A percentile compares a stretch with the other conserved stretches of the same genome.
phyloP scores from a whole-genome alignment of 2,113 vertebrate genomes.

The Myanophis thanlyinensis region DNA sequence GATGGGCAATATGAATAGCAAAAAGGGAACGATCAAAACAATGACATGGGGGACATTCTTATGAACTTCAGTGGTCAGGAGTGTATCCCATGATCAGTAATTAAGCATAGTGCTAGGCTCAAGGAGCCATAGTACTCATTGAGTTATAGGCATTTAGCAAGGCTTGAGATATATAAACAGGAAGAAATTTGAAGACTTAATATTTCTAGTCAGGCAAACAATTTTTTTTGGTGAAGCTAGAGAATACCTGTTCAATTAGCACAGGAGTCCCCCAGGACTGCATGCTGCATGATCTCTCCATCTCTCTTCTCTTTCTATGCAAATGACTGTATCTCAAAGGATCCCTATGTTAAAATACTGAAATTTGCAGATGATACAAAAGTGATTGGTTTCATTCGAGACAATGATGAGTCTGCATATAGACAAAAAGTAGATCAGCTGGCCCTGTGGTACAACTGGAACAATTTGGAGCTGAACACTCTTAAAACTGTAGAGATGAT shows the following conservation, averaged over 20 bases:
- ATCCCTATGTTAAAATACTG: not conserved
- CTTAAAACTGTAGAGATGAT: not conserved
- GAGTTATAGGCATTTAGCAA: not conserved
- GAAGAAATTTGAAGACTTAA: not conserved
- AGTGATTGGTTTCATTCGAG: not conserved
- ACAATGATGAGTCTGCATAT: not conserved
- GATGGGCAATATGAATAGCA: not conserved
- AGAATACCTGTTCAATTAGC: not conserved
- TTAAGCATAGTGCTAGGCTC: not conserved
- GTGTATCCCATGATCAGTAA: not conserved
- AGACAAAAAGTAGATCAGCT: not conserved
- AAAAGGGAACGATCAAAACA: not conserved
- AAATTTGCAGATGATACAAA: not conserved
- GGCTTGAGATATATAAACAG: not conserved
- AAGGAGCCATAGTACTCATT: not conserved
- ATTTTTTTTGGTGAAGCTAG: not conserved
- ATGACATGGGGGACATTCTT: not conserved
- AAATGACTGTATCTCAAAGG: not conserved
- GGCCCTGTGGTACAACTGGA: not conserved
- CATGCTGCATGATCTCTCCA: not conserved
- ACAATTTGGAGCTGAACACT: not conserved
- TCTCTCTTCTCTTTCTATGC: not conserved
- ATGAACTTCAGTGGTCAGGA: not conserved
- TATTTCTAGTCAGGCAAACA: not conserved
- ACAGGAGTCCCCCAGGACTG: not conserved